Base-by-base conservation (phyloP, 2,888 invertebrate species). In the Tachina grossa region DNA sequence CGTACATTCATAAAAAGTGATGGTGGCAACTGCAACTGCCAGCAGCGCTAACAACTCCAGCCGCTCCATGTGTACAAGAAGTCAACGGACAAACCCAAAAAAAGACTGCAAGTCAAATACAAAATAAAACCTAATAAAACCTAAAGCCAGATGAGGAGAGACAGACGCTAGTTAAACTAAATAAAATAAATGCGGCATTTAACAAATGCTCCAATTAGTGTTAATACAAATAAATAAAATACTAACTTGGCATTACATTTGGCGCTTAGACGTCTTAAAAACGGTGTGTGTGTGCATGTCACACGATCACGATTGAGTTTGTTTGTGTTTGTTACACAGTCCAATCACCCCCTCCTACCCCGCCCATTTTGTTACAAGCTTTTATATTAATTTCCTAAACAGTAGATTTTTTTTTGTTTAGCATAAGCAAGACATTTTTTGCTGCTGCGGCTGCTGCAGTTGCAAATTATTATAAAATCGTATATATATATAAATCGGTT, bases 121-220 rank as follows among this genome's bases (percentile, higher is more conserved):
- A 13, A 53, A 39, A 11, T 10, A 53, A 74, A 22, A 49, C 19
- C n/a, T 49, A 65, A 1, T 10, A 39, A 72, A 74, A 16, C 22
- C 41, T n/a, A 69, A 14, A 71, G 69, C 45, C 16, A 49, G 41
- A 53, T 16, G 45, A 8, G 13, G 10, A 47, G 13, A 68, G 53
- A 61, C 59, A 31, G 19, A 69, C 22, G 13, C 14, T 11, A 22
- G 53, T 61, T 63, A 57, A 69, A 79, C 49, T 85, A 83, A 31
- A 85, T 85, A 83, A 31, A 85, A 85, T 55, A 53, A 85, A 61
- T 80, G 83, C 75, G 83, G 81, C 83, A 85, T 84, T 87, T 87
- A 85, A 87, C 86, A 87, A 83, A 87, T 87, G 86, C 86, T 84
- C 81, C 88, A 87, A 87, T 87, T 87, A 87, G 87, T 87, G 85